Evolutionary conservation across 2,113 vertebrate genomes (phyloP), one percentile per base, ranked within the genome.

Genomic region (Menidia beryllina): DNA sequence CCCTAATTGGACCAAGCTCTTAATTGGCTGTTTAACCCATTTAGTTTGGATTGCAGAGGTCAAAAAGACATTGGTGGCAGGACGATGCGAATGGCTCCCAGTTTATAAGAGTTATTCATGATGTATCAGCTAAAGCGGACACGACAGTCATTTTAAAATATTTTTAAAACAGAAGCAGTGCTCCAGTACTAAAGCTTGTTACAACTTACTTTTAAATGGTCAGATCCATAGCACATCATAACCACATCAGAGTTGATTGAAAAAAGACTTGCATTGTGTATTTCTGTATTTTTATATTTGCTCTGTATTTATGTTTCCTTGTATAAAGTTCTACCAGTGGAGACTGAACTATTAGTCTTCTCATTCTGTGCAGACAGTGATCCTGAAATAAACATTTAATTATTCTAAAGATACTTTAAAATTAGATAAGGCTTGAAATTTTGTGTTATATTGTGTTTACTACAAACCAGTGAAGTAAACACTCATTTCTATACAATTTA

Each of bases 1-100:
- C 56, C 61, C 69, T 82, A 83, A 87, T 85, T 78, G 85, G 71
- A 78, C 60, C 71, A 78, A 83, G 61, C 70, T 62, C 53, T 76
- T 85, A 85, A 90, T 85, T 85, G 80, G 73, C 23, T 53, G 63
- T 52, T 83, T 87, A 77, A 87, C 81, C 86, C 79, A 85, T 34
- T 86, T 87, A 77, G 58, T 73, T 69, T 20, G 55, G 58, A 82
- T 69, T 62, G 64, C 49, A 43, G 49, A 63, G 72, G 77, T 83
- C 56, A 81, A 58, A 79, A 39, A 65, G 66, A 87, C 83, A 69
- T 47, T 65, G 50, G 62, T 64, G 65, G 52, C 47, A 63, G 49
- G 47, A 70, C 48, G 67, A 48, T 0, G 9, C 21, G 12, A 11
- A 36, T 36, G 60, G 10, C 41, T 41, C 2, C 0, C 34, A 8